These are phyloP conservation scores for Spea hammondii DNA, from an alignment of 2,797 vertebrate species.

Conservation along the genomic window DNA sequence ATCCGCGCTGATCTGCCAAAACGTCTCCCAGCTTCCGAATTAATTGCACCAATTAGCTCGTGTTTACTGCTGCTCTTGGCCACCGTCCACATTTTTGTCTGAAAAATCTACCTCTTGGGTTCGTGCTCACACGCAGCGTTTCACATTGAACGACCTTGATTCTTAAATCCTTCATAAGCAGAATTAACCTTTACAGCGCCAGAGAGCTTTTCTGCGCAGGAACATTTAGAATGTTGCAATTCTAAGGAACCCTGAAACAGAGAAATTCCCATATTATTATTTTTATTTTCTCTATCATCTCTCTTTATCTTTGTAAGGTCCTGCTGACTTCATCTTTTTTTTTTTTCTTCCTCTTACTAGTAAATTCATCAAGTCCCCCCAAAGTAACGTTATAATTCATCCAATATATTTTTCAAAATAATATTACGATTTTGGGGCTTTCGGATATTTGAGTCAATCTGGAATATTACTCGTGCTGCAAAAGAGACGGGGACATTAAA, in stretches of 20 bases:
- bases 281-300: neutral
- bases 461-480: too few species aligned
- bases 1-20: slow-evolving; percentile 20
- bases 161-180: slow-evolving; percentile 9
- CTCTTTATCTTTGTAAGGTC: neutral
- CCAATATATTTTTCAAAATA: too few species aligned
- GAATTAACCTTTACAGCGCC: neutral
- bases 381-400: too few species aligned
- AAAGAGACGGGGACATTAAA: too few species aligned
- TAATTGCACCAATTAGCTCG: slow-evolving; percentile 50
- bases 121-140: neutral
- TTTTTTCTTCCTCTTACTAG: too few species aligned
- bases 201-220: too few species aligned
- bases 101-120: slow-evolving; percentile 27
- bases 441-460: too few species aligned
- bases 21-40: slow-evolving; percentile 31
- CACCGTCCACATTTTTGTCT: slow-evolving; percentile 25
- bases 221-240: too few species aligned
- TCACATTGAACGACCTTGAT: slow-evolving; percentile 25
- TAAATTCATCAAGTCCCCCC: neutral
- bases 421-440: too few species aligned
- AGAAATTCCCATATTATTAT: too few species aligned
- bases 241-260: too few species aligned
- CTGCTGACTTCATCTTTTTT: neutral
- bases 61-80: slow-evolving; percentile 50